These are phyloP conservation scores for Brachylomia viminalis DNA, from an alignment of 2,888 invertebrate genomes.

Conservation along the genomic window DNA sequence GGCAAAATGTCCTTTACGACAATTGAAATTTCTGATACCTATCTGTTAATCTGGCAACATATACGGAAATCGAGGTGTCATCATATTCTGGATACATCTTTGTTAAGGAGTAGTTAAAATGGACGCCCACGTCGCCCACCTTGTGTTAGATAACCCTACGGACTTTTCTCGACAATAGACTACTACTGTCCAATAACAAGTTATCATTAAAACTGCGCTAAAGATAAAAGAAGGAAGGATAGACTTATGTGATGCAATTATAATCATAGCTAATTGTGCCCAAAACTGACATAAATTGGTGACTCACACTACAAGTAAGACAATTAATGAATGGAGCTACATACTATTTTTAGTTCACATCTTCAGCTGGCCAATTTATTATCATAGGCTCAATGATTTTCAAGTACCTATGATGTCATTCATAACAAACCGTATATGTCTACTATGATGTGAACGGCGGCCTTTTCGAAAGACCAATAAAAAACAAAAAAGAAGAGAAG, in stretches of 20 bases:
- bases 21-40: no score
- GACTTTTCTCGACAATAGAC: background rate
- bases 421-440: conserved; percentile 24
- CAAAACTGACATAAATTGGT: conserved; percentile 61
- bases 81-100: background rate
- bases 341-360: conserved; percentile 66
- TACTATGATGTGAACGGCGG: conserved; percentile 32
- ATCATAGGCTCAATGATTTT: conserved; percentile 54
- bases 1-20: no score
- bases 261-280: conserved; percentile 38
- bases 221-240: conserved; percentile 53
- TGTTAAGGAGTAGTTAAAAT: background rate
- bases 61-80: background rate
- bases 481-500: no score
- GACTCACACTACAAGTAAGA: conserved; percentile 57
- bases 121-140: background rate
- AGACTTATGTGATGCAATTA: conserved; percentile 46
- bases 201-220: conserved; percentile 37
- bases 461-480: conserved; percentile 13
- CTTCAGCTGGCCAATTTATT: conserved; percentile 58
- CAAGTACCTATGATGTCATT: conserved; percentile 61
- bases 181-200: background rate
- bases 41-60: background rate
- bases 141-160: conserved; percentile 2
- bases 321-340: conserved; percentile 60